Evolutionary conservation across 2,113 vertebrate species (phyloP).

Genomic region (Myrmophylax atrothorax): DNA sequence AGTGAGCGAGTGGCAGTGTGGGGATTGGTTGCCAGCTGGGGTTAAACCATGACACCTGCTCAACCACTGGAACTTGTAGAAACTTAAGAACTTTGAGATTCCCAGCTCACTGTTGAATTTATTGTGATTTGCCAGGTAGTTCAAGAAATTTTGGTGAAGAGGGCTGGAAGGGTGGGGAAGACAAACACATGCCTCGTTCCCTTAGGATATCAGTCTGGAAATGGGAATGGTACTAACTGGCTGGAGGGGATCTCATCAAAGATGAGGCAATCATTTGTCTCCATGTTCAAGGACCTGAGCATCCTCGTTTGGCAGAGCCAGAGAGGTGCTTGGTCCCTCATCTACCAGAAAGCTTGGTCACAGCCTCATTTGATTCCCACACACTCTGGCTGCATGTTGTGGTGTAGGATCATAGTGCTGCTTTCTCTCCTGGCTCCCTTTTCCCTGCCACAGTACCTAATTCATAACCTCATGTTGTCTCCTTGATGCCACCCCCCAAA

Average conservation of each 20-base stretch:
- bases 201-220: neutral
- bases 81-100: neutral
- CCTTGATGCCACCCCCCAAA: neutral
- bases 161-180: neutral
- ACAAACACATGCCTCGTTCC: rapidly evolving
- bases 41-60: neutral
- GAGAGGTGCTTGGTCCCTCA: neutral
- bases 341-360: neutral
- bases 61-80: neutral
- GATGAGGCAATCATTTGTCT: neutral
- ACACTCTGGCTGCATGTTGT: rapidly evolving
- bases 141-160: neutral
- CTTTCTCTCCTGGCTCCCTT: neutral
- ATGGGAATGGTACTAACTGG: neutral
- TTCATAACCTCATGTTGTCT: neutral
- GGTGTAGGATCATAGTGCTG: rapidly evolving
- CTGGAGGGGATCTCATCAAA: neutral
- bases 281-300: neutral
- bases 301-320: neutral
- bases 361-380: neutral
- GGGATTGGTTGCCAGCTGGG: neutral
- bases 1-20: neutral
- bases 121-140: neutral
- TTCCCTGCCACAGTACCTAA: neutral
- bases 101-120: neutral